A percentile compares a stretch with the other conserved stretches of the same genome.
phyloP scores from a whole-genome alignment of 53 echinoderm and acorn worm species.

The Paracentrotus lividus region DNA sequence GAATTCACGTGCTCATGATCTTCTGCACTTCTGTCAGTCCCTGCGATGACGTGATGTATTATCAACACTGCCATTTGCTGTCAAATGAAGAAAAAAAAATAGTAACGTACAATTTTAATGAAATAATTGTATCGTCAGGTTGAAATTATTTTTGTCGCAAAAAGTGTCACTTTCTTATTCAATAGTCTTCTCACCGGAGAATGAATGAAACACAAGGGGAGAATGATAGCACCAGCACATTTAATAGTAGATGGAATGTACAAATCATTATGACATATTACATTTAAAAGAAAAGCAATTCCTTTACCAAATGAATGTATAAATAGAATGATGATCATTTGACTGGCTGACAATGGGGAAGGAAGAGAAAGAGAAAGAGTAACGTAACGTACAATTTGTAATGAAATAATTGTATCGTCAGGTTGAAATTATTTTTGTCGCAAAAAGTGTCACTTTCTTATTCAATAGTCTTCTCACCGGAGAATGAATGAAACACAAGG shows the following conservation, averaged over 20 bases:
- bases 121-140: too few relatives aligned
- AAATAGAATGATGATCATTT: too few relatives aligned
- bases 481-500: neutral
- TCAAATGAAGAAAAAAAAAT: too few relatives aligned
- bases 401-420: too few relatives aligned
- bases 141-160: too few relatives aligned
- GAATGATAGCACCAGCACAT: neutral
- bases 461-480: neutral
- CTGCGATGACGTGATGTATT: neutral
- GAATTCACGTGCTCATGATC: neutral
- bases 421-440: too few relatives aligned
- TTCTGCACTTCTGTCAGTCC: too few relatives aligned
- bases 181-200: neutral
- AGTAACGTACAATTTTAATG: too few relatives aligned
- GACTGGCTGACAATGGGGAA: neutral
- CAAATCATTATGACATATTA: neutral
- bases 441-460: neutral
- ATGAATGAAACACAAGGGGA: neutral
- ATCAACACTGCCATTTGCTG: neutral
- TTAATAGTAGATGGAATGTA: too few relatives aligned
- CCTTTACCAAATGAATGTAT: too few relatives aligned
- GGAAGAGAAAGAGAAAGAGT: neutral
- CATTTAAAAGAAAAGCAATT: neutral
- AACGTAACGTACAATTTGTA: too few relatives aligned
- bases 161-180: neutral